Conservation (phyloP, 2,797 vertebrate genomes). For the Rhodeus uyekii region DNA sequence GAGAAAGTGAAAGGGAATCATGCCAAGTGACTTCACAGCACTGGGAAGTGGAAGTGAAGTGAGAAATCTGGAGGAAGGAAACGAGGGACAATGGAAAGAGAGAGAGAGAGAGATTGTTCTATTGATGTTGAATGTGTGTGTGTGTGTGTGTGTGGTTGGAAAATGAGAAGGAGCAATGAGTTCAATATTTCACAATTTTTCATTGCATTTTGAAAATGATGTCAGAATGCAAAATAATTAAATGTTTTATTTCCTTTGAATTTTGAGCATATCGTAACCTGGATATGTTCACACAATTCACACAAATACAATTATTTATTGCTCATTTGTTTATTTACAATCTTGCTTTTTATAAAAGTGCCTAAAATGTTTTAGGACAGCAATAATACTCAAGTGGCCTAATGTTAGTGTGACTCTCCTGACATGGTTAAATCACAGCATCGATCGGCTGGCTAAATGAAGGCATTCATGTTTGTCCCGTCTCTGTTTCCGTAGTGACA, state of each 20-base stretch:
- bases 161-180: conserved; percentile 31
- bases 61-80: conserved; percentile 50
- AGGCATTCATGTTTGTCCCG: conserved; percentile 4
- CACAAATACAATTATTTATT: background rate
- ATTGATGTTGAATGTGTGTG: conserved; percentile 6
- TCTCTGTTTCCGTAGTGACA: conserved; percentile 80
- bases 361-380: background rate
- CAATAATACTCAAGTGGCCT: background rate
- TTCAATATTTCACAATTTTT: conserved; percentile 4
- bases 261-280: background rate
- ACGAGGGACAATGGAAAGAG: conserved; percentile 28
- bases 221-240: too few relatives aligned
- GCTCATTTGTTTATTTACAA: too few relatives aligned
- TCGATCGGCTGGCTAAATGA: too few relatives aligned
- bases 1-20: conserved; percentile 48
- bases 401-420: background rate
- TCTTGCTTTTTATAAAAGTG: background rate
- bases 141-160: conserved; percentile 18
- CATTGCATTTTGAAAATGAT: background rate
- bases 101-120: conserved; percentile 24
- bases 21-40: conserved; percentile 51
- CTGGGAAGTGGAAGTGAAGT: conserved; percentile 46
- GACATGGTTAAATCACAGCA: background rate
- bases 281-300: background rate
- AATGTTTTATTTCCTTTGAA: background rate